Base-by-base conservation (phyloP, 2,888 invertebrate species). In the Spodoptera picta region DNA sequence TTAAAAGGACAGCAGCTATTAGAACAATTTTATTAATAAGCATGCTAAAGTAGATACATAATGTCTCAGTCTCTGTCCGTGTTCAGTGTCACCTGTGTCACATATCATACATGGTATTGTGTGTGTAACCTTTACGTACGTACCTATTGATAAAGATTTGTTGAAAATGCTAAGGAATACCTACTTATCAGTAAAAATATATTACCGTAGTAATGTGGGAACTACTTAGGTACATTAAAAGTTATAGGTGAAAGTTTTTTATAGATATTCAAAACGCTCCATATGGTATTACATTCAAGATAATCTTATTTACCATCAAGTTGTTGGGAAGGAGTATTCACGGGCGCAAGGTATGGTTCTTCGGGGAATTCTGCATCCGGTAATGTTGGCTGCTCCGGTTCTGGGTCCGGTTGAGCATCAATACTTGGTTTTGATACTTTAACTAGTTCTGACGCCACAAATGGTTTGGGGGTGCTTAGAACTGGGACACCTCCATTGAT, bases 271-370 rank as follows among this genome's bases (percentile, higher is more conserved):
- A 5, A 4, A 9, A 36, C 6, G 9, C 4, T 36, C 1, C 4
- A 7, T 36, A 9, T 9, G 1, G 6, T 27, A 27, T 55, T 19
- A n/a, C 11, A 27, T 43, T 12, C 23, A 49, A 24, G 12, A 19
- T 24, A 31, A 14, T 43, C 11, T 43, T 46, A 75, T 86, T 87
- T 81, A 93, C 94, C 92, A 74, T 94, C 94, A 71, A 94, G 83
- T 84, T 94, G 88, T 78, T 94, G 94, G 11, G 94, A 87, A 71
- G 94, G 94, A 36, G 85, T 80, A 60, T 87, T 85, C 2, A 93
- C 89, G 50, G 89, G 85, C 31, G 90, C 91, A 19, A 94, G 84
- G 73, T 92, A 91, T 24, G 87, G 85, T 73, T 92, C 93, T 60
- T 89, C 88, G 1, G 88, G 84, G 10, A 93, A 83, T 57, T 90